Evolutionary conservation across 2,797 vertebrate species (phyloP).

Genomic region (Pseudopleuronectes americanus): DNA sequence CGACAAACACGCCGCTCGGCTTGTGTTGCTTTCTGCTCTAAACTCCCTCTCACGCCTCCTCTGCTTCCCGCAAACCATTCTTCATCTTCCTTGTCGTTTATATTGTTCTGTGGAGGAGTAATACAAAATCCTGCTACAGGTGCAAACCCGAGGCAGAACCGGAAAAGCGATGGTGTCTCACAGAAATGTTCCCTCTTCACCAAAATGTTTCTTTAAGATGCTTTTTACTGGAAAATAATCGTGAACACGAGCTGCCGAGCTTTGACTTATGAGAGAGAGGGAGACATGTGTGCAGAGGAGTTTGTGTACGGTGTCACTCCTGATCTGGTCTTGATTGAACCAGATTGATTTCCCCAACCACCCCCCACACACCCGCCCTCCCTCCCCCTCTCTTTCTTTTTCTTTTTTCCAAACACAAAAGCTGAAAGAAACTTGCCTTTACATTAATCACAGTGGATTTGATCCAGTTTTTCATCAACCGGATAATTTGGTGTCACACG

Average conservation of each 20-base stretch:
- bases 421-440: slow-evolving; percentile 29
- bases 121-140: slow-evolving; percentile 18
- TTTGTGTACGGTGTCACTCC: slow-evolving; percentile 45
- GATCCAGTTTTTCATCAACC: slow-evolving; percentile 43
- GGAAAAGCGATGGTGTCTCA: too few species aligned
- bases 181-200: slow-evolving; percentile 6
- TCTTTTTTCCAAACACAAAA: neutral
- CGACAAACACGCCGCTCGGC: slow-evolving; percentile 39
- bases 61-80: slow-evolving; percentile 16
- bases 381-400: neutral
- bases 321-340: slow-evolving; percentile 49
- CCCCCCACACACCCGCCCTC: slow-evolving; percentile 12
- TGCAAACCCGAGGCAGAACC: slow-evolving; percentile 17
- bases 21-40: slow-evolving; percentile 16
- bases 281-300: slow-evolving; percentile 31
- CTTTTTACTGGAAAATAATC: slow-evolving; percentile 26
- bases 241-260: slow-evolving; percentile 34
- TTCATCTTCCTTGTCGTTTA: slow-evolving; percentile 7
- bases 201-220: slow-evolving; percentile 17
- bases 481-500: slow-evolving; percentile 33
- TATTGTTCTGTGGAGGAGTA: too few species aligned
- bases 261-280: slow-evolving; percentile 48
- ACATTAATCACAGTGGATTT: slow-evolving; percentile 51
- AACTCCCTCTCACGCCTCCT: slow-evolving; percentile 7
- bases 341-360: slow-evolving; percentile 47